Conservation (phyloP, 23 tunicate species). For the Diplosoma virens region DNA sequence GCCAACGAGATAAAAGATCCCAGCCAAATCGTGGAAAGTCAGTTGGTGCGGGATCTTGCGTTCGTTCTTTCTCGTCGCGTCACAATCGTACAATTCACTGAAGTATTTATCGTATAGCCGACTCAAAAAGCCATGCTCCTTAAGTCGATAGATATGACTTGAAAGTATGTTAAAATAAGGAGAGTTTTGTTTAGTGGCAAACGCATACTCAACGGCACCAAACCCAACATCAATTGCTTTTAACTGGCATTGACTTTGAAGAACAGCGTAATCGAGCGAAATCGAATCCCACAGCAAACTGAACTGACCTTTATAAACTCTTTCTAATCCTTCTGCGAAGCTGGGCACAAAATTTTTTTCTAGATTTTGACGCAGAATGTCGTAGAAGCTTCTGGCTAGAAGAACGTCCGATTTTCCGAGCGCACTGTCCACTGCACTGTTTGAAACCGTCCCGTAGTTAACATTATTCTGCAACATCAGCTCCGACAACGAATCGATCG, state of each 20-base stretch:
- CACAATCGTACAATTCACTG: conserved; percentile 23
- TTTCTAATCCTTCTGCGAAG: conserved; percentile 33
- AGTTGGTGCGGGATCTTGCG: conserved; percentile 11
- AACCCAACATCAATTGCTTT: conserved; percentile 64
- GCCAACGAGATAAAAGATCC: conserved; percentile 71
- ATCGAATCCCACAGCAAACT: conserved; percentile 86
- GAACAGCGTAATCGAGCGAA: conserved; percentile 50
- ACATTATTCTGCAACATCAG: conserved; percentile 50
- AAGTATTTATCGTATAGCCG: conserved; percentile 48
- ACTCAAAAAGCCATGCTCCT: conserved; percentile 44
- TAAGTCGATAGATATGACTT: conserved; percentile 12
- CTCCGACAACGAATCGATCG: conserved; percentile 44
- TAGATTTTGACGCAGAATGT: conserved; percentile 9
- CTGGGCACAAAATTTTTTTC: conserved; percentile 35
- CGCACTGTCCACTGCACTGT: conserved; percentile 67
- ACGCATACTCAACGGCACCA: conserved; percentile 65
- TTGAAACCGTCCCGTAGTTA: conserved; percentile 69
- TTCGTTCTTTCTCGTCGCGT: neutral
- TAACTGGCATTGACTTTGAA: conserved; percentile 39
- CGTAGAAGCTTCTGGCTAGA: conserved; percentile 26
- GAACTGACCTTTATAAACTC: conserved; percentile 36
- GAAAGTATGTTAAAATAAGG: conserved; percentile 37
- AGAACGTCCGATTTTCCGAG: conserved; percentile 32
- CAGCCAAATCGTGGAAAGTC: conserved; percentile 68
- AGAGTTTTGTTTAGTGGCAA: conserved; percentile 50